A percentile compares a stretch with the other conserved stretches of the same genome.
Conservation (phyloP, 2,888 invertebrate genomes). For the Acleris emargana region DNA sequence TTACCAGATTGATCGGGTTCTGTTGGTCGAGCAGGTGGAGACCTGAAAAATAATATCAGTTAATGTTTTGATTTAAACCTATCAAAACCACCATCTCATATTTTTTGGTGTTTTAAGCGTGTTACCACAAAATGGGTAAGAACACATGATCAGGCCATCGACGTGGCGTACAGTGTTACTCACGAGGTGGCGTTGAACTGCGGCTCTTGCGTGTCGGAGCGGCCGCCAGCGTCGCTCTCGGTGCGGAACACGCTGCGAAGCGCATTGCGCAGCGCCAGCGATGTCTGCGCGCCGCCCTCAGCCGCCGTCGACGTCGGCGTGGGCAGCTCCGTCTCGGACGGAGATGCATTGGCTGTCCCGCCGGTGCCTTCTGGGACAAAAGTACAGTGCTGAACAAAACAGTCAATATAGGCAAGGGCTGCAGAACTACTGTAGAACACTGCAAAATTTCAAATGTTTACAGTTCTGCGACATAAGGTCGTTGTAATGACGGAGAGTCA, state of each 20-base stretch:
- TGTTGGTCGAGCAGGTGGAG: too few species aligned
- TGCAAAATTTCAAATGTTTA: too few species aligned
- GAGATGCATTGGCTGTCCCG: slow-evolving; percentile 61
- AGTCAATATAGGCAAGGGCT: too few species aligned
- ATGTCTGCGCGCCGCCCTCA: slow-evolving; percentile 58
- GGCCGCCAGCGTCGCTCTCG: slow-evolving; percentile 57
- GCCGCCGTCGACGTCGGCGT: slow-evolving; percentile 75
- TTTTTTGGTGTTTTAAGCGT: too few species aligned
- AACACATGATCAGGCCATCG: background rate
- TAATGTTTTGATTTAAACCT: too few species aligned
- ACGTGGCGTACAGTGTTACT: slow-evolving; percentile 43
- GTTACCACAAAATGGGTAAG: too few species aligned
- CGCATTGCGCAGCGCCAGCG: slow-evolving; percentile 70
- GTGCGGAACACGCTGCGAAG: slow-evolving; percentile 71
- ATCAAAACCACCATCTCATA: too few species aligned
- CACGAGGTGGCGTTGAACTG: slow-evolving; percentile 72
- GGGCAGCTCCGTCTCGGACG: slow-evolving; percentile 71
- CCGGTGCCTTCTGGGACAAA: slow-evolving; percentile 33
- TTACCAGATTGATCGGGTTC: too few species aligned
- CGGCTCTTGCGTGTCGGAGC: slow-evolving; percentile 58
- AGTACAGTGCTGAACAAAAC: background rate
- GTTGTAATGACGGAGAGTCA: background rate
- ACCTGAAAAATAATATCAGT: too few species aligned
- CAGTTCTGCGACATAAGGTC: too few species aligned
- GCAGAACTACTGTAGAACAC: too few species aligned